Conservation (phyloP, 2,888 invertebrate genomes). For the Aleiodes leptofemur region DNA sequence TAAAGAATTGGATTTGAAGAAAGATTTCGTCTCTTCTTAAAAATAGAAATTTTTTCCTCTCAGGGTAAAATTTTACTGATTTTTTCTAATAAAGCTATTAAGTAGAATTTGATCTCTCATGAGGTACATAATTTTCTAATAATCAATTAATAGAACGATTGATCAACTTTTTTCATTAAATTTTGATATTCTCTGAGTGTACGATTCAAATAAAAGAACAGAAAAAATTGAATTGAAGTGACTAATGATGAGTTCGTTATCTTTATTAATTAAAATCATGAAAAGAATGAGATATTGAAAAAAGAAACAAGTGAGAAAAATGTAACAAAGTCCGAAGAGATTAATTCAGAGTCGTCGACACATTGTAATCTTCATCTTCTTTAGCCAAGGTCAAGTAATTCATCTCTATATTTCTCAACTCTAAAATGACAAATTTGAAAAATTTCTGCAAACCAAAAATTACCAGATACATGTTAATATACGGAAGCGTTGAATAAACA, state of each 20-base stretch:
- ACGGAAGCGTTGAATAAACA: too few species aligned
- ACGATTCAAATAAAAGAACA: not conserved
- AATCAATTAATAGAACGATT: not conserved
- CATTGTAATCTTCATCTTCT: not conserved
- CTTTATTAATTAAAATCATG: not conserved
- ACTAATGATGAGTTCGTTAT: not conserved
- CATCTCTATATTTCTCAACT: too few species aligned
- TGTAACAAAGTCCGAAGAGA: constrained; percentile 8
- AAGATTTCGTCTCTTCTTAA: too few species aligned
- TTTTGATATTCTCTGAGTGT: not conserved
- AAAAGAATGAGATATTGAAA: not conserved
- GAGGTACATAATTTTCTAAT: not conserved
- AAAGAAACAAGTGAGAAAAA: not conserved
- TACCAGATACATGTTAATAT: too few species aligned
- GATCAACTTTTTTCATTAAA: not conserved
- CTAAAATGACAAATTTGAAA: too few species aligned
- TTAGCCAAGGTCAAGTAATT: not conserved
- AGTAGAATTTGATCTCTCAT: too few species aligned
- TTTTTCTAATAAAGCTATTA: too few species aligned
- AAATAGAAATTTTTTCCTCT: too few species aligned
- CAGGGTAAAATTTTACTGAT: too few species aligned
- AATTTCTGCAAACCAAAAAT: too few species aligned
- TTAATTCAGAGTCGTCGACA: constrained; percentile 5
- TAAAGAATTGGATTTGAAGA: too few species aligned
- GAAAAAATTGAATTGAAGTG: not conserved